Percentiles rank a stretch among this genome's conserved stretches.
phyloP scores from a whole-genome alignment of 2,113 vertebrate species.

The Protomyctophum bolini region DNA sequence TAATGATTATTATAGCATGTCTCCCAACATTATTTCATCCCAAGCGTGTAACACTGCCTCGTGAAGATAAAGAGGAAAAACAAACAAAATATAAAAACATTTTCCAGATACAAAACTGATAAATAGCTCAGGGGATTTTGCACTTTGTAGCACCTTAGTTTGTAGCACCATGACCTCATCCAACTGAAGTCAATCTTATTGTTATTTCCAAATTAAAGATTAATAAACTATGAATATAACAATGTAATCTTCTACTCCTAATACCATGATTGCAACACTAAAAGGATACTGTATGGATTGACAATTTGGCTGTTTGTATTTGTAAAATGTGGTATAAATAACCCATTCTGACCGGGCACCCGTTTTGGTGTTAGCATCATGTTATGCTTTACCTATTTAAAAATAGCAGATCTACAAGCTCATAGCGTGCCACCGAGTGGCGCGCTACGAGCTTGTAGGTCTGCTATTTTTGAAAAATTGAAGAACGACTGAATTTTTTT shows the following conservation, averaged over 20 bases:
- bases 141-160: slow-evolving; percentile 61
- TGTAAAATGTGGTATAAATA: too few species aligned
- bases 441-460: too few species aligned
- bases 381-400: too few species aligned
- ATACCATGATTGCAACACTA: slow-evolving; percentile 44
- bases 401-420: too few species aligned
- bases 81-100: slow-evolving; percentile 42
- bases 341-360: too few species aligned
- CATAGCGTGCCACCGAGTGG: too few species aligned
- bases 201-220: slow-evolving; percentile 21
- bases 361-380: too few species aligned
- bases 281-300: slow-evolving; percentile 35
- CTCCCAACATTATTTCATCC: background rate
- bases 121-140: slow-evolving; percentile 30
- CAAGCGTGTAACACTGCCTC: background rate
- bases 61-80: background rate
- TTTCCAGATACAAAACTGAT: slow-evolving; percentile 33
- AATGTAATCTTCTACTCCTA: slow-evolving; percentile 30
- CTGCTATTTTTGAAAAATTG: too few species aligned
- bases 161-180: slow-evolving; percentile 25
- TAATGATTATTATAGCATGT: slow-evolving; percentile 24
- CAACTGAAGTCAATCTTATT: slow-evolving; percentile 23
- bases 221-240: slow-evolving; percentile 12
- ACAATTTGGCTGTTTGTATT: slow-evolving; percentile 11
- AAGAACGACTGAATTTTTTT: too few species aligned